Conservation (phyloP, 2,113 vertebrate species). For the Brachirus orientalis region DNA sequence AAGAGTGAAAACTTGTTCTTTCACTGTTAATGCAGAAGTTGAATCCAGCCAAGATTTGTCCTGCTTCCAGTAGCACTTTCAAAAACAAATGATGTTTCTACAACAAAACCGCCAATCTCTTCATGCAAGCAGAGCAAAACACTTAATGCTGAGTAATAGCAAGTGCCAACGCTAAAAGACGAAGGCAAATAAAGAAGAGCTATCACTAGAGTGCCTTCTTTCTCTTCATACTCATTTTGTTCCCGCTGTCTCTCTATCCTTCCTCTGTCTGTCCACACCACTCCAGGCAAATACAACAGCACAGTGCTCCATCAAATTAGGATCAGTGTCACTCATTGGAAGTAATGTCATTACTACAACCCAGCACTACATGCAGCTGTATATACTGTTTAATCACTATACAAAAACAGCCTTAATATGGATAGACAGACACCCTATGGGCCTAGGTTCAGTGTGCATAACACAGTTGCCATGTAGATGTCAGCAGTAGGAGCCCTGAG, state of each 20-base stretch:
- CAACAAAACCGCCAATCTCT: neutral
- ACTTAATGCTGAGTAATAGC: conserved; percentile 12
- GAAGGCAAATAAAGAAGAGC: neutral
- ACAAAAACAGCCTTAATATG: neutral
- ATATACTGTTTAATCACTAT: conserved; percentile 11
- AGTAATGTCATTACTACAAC: conserved; percentile 42
- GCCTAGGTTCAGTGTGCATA: neutral
- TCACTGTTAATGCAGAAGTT: neutral
- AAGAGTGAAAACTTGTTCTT: neutral
- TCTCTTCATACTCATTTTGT: neutral
- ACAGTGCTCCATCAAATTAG: conserved; percentile 39
- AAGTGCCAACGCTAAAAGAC: conserved; percentile 13
- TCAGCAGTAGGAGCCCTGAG: neutral
- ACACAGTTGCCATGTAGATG: neutral
- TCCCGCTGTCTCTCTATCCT: neutral
- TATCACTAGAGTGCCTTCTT: neutral
- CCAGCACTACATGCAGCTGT: conserved; percentile 17
- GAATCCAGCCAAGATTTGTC: neutral
- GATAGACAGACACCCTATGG: conserved; percentile 6
- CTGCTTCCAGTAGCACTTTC: neutral
- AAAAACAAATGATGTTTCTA: neutral
- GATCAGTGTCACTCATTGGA: conserved; percentile 47
- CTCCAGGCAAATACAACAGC: conserved; percentile 72
- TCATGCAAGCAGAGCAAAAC: neutral
- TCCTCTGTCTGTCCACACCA: conserved; percentile 70